Evolutionary conservation across 2,797 vertebrate genomes (phyloP).

Genomic region (Chloroceryle amazona): DNA sequence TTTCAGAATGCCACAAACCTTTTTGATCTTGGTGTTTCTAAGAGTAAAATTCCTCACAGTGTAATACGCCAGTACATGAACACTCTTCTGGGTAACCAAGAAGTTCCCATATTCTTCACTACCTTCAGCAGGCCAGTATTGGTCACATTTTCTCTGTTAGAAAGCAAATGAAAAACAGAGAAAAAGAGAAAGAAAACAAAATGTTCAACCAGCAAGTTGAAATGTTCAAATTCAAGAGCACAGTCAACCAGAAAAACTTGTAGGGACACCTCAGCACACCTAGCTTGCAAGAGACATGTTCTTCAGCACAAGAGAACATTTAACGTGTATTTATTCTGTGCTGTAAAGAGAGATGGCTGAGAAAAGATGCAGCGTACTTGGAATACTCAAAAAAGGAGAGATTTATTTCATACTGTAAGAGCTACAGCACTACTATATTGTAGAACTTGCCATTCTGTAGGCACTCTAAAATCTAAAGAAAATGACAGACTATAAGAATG

Average conservation of each 20-base stretch:
- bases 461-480: not conserved
- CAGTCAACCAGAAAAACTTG: not conserved
- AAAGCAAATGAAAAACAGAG: not conserved
- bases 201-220: not conserved
- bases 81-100: constrained; percentile 90
- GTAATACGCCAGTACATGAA: constrained; percentile 88
- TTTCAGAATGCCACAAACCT: constrained; percentile 82
- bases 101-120: constrained; percentile 93
- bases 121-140: constrained; percentile 95
- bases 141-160: constrained; percentile 95
- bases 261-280: not conserved
- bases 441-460: not conserved
- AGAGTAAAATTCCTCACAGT: constrained; percentile 92
- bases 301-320: not conserved
- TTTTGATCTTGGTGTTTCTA: constrained; percentile 90
- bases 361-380: not conserved
- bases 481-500: not conserved
- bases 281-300: not conserved
- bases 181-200: not conserved
- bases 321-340: not conserved
- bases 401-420: not conserved
- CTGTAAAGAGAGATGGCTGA: not conserved
- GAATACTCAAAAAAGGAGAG: not conserved
- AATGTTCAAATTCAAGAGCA: not conserved
- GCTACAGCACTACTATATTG: not conserved